These are phyloP conservation scores for Geopemphigus sp. DNA, from an alignment of 1,140 invertebrate genomes.

Conservation along the genomic window DNA sequence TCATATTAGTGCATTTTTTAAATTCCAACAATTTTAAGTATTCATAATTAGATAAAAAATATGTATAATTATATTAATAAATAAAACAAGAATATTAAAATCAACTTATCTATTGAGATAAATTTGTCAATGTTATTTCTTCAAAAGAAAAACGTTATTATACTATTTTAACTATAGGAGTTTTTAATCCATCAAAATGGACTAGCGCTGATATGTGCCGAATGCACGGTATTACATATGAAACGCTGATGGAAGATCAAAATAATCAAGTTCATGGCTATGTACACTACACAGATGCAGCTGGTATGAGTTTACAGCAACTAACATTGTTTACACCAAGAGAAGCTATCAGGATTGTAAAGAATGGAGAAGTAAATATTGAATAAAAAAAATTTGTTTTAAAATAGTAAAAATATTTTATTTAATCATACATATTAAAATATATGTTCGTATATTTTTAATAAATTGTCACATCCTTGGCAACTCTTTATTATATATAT, in stretches of 20 bases:
- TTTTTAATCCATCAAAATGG: conserved; percentile 77
- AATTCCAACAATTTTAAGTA: no score
- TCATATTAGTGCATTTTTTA: no score
- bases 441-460: background rate
- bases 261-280: conserved; percentile 72
- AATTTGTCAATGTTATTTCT: no score
- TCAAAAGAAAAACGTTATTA: no score
- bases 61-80: no score
- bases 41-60: no score
- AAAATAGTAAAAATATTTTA: conserved; percentile 23
- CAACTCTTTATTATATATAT: background rate
- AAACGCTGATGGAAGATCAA: conserved; percentile 78
- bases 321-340: conserved; percentile 73
- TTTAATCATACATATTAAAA: background rate
- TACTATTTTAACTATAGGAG: conserved; percentile 58
- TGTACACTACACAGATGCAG: conserved; percentile 71
- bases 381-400: background rate
- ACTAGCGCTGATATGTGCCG: conserved; percentile 77
- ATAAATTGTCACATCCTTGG: background rate
- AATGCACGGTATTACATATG: conserved; percentile 74
- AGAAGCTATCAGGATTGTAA: conserved; percentile 73
- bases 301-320: conserved; percentile 71
- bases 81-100: no score
- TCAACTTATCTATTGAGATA: no score
- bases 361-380: conserved; percentile 69